Base-by-base conservation (phyloP, 2,113 vertebrate genomes). In the Paraplagusia blochii region DNA sequence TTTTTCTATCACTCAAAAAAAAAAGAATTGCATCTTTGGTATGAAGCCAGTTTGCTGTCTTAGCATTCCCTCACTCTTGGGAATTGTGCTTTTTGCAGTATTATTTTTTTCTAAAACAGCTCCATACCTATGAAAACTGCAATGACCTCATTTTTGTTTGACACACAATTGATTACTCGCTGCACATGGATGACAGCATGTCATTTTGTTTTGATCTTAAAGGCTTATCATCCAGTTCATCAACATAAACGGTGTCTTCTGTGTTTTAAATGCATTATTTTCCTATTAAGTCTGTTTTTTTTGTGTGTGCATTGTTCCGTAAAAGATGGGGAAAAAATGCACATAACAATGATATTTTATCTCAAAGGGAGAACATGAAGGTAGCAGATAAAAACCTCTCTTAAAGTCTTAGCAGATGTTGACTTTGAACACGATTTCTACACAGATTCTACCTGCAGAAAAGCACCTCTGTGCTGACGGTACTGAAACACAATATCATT, bases 401-500 rank as follows among this genome's bases (percentile, higher is more conserved):
- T 74, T 39, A 63, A 65, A 42, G 18, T 48, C 46, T 43, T 58
- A 40, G 19, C 38, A 42, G 53, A 74, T 72, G 51, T 75, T 81
- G 60, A 63, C 63, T 66, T 11, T 9, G 52, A 63, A 64, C 58
- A 69, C 61, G 11, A 11, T 29, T 6, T 29, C 22, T 29, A 29
- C 36, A n/a, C n/a, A n/a, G n/a, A n/a, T n/a, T n/a, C n/a, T n/a
- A n/a, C 57, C 54, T 34, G 42, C 19, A 49, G 38, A 53, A 43
- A 9, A 61, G 18, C 45, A 61, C 55, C 61, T 78, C 74, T 49
- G 51, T 51, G 48, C 36, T 61, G 52, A 69, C 15, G 13, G 9
- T 16, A 53, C 16, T 61, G 67, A 44, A 46, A 59, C 49, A 67
- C 68, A 58, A 71, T 68, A 70, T 63, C 39, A 58, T 76, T 73